Evolutionary conservation across 30 jellyfish, hydroid and myxozoan genomes (phyloP).

Genomic region (Cassiopea andromeda): DNA sequence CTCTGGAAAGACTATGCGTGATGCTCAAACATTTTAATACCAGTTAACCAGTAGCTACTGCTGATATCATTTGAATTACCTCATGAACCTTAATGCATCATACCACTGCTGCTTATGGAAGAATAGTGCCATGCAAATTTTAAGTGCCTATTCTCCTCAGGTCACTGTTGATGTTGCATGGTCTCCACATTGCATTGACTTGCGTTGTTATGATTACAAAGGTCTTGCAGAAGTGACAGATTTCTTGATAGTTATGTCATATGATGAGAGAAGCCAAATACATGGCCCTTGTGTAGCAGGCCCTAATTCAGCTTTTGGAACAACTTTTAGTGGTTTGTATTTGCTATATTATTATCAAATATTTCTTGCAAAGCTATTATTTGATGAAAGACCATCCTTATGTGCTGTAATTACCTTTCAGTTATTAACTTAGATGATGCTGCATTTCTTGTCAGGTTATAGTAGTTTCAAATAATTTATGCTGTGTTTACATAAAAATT

Average conservation of each 20-base stretch:
- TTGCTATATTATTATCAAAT: background rate
- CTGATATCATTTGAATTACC: too few relatives aligned
- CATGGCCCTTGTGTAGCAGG: slow-evolving; percentile 76
- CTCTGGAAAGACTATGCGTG: too few relatives aligned
- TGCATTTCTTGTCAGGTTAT: too few relatives aligned
- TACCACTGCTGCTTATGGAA: background rate
- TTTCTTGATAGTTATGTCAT: slow-evolving; percentile 71
- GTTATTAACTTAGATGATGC: too few relatives aligned
- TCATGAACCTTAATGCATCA: background rate
- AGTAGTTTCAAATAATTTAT: too few relatives aligned
- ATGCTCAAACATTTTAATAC: too few relatives aligned
- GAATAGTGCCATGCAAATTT: background rate
- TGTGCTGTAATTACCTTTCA: too few relatives aligned
- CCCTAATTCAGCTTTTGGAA: slow-evolving; percentile 66
- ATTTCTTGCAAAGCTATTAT: background rate
- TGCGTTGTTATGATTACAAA: slow-evolving; percentile 76
- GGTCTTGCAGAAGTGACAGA: slow-evolving; percentile 72
- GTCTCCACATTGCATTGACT: slow-evolving; percentile 79
- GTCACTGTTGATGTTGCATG: slow-evolving; percentile 86
- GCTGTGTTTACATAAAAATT: too few relatives aligned
- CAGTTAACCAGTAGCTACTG: too few relatives aligned
- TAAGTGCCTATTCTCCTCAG: background rate
- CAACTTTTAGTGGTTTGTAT: slow-evolving; percentile 49
- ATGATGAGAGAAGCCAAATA: slow-evolving; percentile 83
- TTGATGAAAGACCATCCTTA: background rate